phyloP scores from a whole-genome alignment of 2,888 invertebrate genomes.

The Rhogogaster chlorosoma region DNA sequence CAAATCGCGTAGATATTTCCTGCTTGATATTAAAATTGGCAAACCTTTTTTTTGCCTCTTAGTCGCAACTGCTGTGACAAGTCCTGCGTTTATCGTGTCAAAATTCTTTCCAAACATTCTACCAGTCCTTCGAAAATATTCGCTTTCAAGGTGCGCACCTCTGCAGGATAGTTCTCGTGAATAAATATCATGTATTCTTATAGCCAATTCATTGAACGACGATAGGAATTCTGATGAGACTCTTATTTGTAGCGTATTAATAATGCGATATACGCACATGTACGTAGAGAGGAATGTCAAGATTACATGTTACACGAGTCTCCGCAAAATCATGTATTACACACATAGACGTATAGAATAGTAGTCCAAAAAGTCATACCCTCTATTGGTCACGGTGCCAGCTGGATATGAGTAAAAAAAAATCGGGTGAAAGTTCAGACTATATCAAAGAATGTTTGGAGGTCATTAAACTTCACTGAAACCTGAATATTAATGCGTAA shows the following conservation, averaged over 20 bases:
- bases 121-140: not conserved
- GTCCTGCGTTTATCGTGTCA: not conserved
- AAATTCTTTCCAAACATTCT: not conserved
- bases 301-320: not conserved
- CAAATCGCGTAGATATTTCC: too few relatives aligned
- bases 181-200: conserved; percentile 14
- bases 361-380: too few relatives aligned
- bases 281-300: not conserved
- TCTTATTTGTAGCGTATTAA: not conserved
- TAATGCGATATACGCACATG: not conserved
- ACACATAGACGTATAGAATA: not conserved
- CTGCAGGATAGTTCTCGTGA: not conserved
- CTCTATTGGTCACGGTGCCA: too few relatives aligned
- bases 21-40: too few relatives aligned
- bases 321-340: not conserved
- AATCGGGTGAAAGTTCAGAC: too few relatives aligned
- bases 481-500: too few relatives aligned
- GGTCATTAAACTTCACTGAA: too few relatives aligned
- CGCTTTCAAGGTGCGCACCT: not conserved
- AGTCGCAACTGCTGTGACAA: not conserved
- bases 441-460: too few relatives aligned
- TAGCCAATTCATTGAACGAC: conserved; percentile 11
- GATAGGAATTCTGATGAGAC: conserved; percentile 33
- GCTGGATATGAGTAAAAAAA: too few relatives aligned
- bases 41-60: too few relatives aligned